Evolutionary conservation across 2,797 vertebrate genomes (phyloP).

Genomic region (Telmatherina bonti): DNA sequence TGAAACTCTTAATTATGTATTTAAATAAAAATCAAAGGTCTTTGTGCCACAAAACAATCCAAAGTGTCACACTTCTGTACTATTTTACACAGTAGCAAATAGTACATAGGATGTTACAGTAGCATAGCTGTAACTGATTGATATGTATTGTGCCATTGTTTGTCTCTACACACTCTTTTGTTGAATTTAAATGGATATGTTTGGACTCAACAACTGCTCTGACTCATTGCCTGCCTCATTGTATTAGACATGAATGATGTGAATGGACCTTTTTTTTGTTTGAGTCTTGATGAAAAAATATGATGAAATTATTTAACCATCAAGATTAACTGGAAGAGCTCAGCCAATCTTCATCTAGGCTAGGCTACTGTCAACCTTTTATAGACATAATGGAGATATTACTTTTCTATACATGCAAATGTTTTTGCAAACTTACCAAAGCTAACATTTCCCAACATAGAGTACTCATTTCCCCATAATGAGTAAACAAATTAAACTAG

Average conservation of each 20-base stretch:
- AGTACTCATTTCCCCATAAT: neutral
- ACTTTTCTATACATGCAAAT: neutral
- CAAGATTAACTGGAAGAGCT: neutral
- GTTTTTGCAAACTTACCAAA: neutral
- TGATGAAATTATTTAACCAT: constrained; percentile 6
- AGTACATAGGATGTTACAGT: constrained; percentile 1
- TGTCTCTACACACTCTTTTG: constrained; percentile 1
- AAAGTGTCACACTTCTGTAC: neutral
- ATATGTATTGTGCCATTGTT: neutral
- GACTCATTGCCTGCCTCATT: constrained; percentile 43
- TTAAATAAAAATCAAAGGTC: neutral
- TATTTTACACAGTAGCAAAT: neutral
- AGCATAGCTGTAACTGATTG: neutral
- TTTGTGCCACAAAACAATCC: neutral
- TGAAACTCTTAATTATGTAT: neutral
- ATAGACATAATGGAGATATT: neutral
- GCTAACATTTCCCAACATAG: no score
- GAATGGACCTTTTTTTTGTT: constrained; percentile 37
- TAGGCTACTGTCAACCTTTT: neutral
- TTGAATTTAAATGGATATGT: constrained; percentile 28
- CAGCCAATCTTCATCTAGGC: neutral
- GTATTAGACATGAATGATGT: constrained; percentile 39
- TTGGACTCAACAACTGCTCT: constrained; percentile 19
- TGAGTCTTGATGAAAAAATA: constrained; percentile 10
- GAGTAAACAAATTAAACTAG: neutral